phyloP scores from a whole-genome alignment of 2,113 vertebrate species.

The Eulacestoma nigropectus region DNA sequence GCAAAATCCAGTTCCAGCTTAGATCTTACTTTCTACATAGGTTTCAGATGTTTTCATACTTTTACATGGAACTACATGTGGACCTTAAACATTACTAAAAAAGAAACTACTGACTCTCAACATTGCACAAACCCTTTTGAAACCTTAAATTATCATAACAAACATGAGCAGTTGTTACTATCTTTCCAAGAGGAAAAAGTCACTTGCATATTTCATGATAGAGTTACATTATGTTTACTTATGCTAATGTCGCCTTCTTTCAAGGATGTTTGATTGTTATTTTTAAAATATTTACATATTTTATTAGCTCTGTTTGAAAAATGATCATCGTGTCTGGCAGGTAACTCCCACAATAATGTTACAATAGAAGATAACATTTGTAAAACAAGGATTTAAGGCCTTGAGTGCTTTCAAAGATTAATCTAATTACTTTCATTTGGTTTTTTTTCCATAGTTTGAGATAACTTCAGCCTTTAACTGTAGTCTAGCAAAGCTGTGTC shows the following conservation, averaged over 20 bases:
- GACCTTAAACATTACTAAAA: not conserved
- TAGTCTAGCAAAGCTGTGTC: not conserved
- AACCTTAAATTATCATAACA: not conserved
- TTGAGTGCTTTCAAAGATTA: not conserved
- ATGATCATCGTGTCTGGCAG: not conserved
- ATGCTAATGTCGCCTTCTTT: not conserved
- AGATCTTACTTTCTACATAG: not conserved
- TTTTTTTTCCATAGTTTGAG: not conserved
- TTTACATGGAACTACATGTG: not conserved
- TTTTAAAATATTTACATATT: not conserved
- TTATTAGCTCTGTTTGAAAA: not conserved
- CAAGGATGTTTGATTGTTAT: not conserved
- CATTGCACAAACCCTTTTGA: not conserved
- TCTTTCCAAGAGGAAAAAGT: not conserved
- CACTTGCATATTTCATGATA: not conserved
- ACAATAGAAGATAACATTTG: not conserved
- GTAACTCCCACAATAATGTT: not conserved
- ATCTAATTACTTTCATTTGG: not conserved
- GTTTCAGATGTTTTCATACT: not conserved
- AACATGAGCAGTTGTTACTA: not conserved
- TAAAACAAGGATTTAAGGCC: not conserved
- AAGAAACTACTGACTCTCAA: not conserved
- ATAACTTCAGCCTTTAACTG: not conserved
- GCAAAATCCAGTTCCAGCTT: not conserved
- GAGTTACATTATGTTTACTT: not conserved